Evolutionary conservation across 2,797 vertebrate species (phyloP).

Genomic region (Scomberomorus guttatus): DNA sequence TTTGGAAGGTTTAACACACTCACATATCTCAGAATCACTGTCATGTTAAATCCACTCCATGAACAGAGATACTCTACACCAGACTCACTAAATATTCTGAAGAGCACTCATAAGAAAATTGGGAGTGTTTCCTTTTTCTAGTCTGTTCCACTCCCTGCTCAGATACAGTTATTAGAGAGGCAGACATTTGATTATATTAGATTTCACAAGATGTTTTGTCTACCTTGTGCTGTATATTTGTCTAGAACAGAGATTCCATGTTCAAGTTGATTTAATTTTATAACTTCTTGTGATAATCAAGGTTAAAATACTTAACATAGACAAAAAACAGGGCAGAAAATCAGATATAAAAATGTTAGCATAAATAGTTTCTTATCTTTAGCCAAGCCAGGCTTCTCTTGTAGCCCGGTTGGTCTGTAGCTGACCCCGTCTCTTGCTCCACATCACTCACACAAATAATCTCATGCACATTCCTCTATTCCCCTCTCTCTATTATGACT

Average conservation of each 20-base stretch:
- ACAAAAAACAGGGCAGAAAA: background rate
- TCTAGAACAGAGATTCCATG: conserved; percentile 17
- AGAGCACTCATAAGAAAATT: conserved; percentile 53
- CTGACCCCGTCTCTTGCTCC: no score
- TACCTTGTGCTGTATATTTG: background rate
- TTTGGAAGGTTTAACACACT: conserved; percentile 63
- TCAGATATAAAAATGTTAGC: background rate
- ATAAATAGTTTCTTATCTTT: background rate
- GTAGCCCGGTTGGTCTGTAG: background rate
- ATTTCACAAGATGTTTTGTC: conserved; percentile 16
- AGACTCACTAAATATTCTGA: conserved; percentile 62
- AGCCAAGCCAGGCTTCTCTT: background rate
- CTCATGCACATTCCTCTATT: background rate
- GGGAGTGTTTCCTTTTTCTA: conserved; percentile 36
- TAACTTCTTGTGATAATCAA: background rate
- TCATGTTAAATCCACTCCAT: conserved; percentile 67
- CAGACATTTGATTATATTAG: conserved; percentile 26
- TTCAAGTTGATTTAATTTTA: conserved; percentile 13
- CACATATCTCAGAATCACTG: conserved; percentile 61
- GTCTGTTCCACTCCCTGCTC: conserved; percentile 38
- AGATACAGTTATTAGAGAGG: conserved; percentile 34
- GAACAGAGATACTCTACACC: conserved; percentile 47
- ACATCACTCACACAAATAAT: background rate
- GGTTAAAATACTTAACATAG: background rate
- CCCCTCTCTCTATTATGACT: conserved; percentile 10